phyloP scores from a whole-genome alignment of 2,113 vertebrate genomes.

The Pollimyrus isidori region DNA sequence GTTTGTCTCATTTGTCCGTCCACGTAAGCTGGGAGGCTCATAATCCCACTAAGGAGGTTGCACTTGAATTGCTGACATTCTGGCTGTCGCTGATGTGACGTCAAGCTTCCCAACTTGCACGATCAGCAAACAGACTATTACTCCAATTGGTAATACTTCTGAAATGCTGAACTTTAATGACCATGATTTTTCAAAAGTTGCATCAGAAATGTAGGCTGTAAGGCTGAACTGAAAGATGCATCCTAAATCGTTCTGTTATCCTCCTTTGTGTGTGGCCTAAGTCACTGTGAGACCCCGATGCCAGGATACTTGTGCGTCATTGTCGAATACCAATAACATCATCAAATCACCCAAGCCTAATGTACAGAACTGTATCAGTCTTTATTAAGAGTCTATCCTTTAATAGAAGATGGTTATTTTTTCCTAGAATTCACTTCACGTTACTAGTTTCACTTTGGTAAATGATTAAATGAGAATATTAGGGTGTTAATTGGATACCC shows the following conservation, averaged over 20 bases:
- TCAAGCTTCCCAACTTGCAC: background rate
- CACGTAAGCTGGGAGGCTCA: background rate
- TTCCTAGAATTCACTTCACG: background rate
- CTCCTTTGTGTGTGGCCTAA: background rate
- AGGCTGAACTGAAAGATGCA: background rate
- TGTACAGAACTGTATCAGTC: background rate
- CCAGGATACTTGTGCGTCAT: background rate
- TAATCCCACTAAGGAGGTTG: background rate
- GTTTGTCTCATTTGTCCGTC: background rate
- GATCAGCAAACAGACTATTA: background rate
- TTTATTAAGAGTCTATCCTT: background rate
- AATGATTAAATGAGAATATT: background rate
- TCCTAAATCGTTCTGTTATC: background rate
- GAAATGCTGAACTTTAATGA: background rate
- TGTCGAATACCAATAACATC: background rate
- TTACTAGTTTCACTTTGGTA: background rate
- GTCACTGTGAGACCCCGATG: background rate
- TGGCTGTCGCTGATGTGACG: background rate
- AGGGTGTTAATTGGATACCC: background rate
- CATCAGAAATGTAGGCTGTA: background rate
- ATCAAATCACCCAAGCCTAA: background rate
- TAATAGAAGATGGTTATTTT: background rate
- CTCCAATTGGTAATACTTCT: background rate
- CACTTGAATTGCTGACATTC: background rate
- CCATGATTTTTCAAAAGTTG: background rate